Conservation (phyloP, 2,113 vertebrate genomes). For the Zootoca vivipara region DNA sequence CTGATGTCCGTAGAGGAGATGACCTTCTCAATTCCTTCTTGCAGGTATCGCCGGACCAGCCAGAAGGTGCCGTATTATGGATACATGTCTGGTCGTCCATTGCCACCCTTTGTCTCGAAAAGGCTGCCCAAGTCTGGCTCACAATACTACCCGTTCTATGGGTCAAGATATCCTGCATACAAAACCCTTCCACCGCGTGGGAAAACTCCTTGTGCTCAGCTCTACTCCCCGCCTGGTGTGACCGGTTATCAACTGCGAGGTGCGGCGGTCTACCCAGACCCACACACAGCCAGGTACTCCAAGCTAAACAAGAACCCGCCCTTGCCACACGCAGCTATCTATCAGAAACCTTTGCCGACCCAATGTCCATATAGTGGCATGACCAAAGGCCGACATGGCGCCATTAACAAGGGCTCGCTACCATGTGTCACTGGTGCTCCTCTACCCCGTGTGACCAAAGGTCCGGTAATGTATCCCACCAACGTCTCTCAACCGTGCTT, state of each 20-base stretch:
- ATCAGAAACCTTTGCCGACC: not conserved
- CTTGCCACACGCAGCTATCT: not conserved
- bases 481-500: not conserved
- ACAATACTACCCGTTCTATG: not conserved
- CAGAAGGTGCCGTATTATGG: slow-evolving; percentile 4
- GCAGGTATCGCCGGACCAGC: not conserved
- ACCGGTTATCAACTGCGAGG: not conserved
- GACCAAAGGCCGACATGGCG: not conserved
- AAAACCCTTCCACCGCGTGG: not conserved
- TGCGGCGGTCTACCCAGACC: not conserved
- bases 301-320: not conserved
- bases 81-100: not conserved
- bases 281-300: not conserved
- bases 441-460: not conserved
- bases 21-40: not conserved
- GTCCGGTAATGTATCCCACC: not conserved
- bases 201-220: not conserved
- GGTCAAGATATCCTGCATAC: not conserved
- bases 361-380: not conserved
- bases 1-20: not conserved
- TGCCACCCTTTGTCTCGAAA: not conserved
- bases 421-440: not conserved
- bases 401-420: not conserved
- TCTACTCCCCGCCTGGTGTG: fast-evolving
- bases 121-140: not conserved